Evolutionary conservation across 2,888 invertebrate species (phyloP), one percentile per base, ranked within the genome.

Genomic region (Malachius bipustulatus): DNA sequence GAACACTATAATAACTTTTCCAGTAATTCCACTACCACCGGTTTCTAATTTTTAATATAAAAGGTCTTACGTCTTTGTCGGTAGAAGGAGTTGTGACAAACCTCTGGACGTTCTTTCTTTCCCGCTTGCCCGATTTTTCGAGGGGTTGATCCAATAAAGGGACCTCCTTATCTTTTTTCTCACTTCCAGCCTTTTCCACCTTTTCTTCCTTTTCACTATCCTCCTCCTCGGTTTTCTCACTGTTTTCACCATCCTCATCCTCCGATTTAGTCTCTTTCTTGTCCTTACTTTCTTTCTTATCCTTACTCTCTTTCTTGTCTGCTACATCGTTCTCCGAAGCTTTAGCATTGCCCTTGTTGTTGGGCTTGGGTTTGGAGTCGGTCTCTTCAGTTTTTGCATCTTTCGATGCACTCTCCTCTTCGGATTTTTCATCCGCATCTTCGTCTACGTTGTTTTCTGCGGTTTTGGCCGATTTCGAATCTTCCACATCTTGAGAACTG

Each of bases 101-200:
- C 28, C 59, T 45, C 37, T 58, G 55, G 3, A 55, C 57, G 43
- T 57, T 57, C 42, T 61, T 61, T n/a, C 59, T 48, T 41, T 62
- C 59, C 34, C 59, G 49, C 37, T 59, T 54, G 8, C 59, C 60
- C 15, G 57, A 47, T 29, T 54, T 50, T 35, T 62, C 57, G 16
- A 59, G 41, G 4, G 61, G 59, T 41, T 60, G 60, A 43, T 62
- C 62, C 30, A 59, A 45, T 26, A 59, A 43, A 26, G 59, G 57
- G 34, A 57, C 49, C 14, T 30, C 14, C 40, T 37, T 41, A 14
- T 30, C 35, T 34, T 42, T 47, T 26, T 36, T 39, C 3, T 45
- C 48, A 30, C 43, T 43, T 11, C 30, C 39, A 35, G 36, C 47
- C 41, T 48, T 52, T 39, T 49, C 52, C 26, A 49, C 45, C 16